Evolutionary conservation across 2,113 vertebrate genomes (phyloP).

Genomic region (Perca schrenkii): DNA sequence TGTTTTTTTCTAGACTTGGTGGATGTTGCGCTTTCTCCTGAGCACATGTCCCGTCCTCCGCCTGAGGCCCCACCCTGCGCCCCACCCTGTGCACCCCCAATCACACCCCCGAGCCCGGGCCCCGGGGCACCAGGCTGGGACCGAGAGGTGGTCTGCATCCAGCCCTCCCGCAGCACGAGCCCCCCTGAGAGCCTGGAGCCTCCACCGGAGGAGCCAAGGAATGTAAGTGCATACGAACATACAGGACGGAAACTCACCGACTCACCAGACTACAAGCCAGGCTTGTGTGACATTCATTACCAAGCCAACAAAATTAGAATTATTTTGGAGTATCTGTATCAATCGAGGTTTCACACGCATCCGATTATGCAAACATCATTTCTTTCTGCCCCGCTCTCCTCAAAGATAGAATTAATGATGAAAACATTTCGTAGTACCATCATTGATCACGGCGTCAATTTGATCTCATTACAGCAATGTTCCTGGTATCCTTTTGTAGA

Average conservation of each 20-base stretch:
- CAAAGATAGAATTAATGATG: neutral
- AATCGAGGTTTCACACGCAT: neutral
- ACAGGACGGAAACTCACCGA: neutral
- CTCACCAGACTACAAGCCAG: neutral
- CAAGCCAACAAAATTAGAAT: neutral
- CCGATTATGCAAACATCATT: neutral
- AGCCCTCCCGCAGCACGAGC: constrained; percentile 93
- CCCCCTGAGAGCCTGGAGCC: constrained; percentile 93
- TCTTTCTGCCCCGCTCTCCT: neutral
- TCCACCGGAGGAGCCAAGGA: constrained; percentile 84
- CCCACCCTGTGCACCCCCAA: constrained; percentile 74
- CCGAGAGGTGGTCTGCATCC: constrained; percentile 93
- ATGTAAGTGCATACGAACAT: constrained; percentile 40
- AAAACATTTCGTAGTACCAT: neutral
- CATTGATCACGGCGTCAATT: constrained; percentile 5
- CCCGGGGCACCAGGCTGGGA: constrained; percentile 82
- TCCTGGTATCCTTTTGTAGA: neutral
- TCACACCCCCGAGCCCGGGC: constrained; percentile 43
- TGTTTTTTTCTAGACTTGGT: constrained; percentile 85
- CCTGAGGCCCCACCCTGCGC: constrained; percentile 84
- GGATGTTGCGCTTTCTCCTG: constrained; percentile 90
- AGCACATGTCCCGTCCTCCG: constrained; percentile 88
- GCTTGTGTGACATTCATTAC: neutral
- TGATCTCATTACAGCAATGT: neutral
- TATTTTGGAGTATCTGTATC: neutral